Evolutionary conservation across 2,888 invertebrate species (phyloP).

Genomic region (Epinotia nisella): DNA sequence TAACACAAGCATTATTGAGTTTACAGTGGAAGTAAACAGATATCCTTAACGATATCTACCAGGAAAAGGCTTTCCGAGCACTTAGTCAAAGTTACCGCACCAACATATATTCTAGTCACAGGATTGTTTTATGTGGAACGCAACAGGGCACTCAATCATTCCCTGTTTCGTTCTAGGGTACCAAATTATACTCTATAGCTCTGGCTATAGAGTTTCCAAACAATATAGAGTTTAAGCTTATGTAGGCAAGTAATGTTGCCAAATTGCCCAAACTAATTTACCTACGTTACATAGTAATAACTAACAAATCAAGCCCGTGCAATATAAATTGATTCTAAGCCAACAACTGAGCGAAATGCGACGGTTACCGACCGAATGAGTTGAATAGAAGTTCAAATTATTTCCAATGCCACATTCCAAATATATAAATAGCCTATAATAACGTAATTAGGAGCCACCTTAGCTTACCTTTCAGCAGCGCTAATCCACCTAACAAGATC

Average conservation of each 20-base stretch:
- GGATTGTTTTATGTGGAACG: background rate
- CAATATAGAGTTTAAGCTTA: no score
- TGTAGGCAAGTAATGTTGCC: no score
- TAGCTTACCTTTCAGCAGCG: slow-evolving; percentile 30
- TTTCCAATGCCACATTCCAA: background rate
- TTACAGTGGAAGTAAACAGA: background rate
- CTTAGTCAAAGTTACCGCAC: background rate
- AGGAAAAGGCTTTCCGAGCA: background rate
- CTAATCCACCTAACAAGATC: slow-evolving; percentile 38
- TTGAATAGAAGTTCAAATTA: background rate
- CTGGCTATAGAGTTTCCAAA: no score
- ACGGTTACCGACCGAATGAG: no score
- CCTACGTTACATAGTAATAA: no score
- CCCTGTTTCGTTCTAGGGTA: background rate
- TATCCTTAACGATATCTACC: background rate
- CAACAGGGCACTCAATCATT: background rate
- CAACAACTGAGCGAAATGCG: no score
- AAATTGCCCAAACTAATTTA: no score
- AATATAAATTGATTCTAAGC: no score
- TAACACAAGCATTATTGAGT: no score
- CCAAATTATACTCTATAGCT: no score
- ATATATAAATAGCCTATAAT: background rate
- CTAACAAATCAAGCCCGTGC: no score
- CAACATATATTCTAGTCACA: slow-evolving; percentile 10
- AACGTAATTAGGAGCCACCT: slow-evolving; percentile 25